These are phyloP conservation scores for Megathymus violae DNA, from an alignment of 1,140 invertebrate species.

Conservation along the genomic window DNA sequence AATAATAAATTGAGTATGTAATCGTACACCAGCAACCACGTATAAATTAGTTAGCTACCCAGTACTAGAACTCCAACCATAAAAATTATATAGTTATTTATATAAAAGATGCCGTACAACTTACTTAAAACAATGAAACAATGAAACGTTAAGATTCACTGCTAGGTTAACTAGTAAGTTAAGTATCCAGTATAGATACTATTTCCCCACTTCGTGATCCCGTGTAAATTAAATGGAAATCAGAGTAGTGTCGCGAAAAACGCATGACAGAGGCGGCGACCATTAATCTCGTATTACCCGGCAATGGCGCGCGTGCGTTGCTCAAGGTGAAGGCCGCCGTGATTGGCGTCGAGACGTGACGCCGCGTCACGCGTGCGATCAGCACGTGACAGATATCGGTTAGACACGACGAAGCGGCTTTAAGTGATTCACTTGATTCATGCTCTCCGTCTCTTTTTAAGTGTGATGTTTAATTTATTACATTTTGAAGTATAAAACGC, in stretches of 20 bases:
- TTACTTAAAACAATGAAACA: too few relatives aligned
- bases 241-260: constrained; percentile 38
- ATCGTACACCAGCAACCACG: too few relatives aligned
- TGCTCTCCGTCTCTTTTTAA: background rate
- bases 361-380: constrained; percentile 49
- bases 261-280: constrained; percentile 57
- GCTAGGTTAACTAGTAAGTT: too few relatives aligned
- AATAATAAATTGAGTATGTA: too few relatives aligned
- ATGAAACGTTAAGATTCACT: too few relatives aligned
- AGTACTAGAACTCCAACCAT: too few relatives aligned
- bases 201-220: constrained; percentile 10
- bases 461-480: background rate
- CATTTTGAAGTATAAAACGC: too few relatives aligned
- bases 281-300: constrained; percentile 56
- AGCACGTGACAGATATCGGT: constrained; percentile 44
- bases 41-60: too few relatives aligned
- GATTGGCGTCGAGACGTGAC: constrained; percentile 59
- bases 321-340: constrained; percentile 74
- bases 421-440: background rate
- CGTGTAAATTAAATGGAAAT: constrained; percentile 16
- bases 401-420: background rate
- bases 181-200: too few relatives aligned
- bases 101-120: too few relatives aligned
- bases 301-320: constrained; percentile 52
- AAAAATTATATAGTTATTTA: too few relatives aligned